These are phyloP conservation scores for Casuarius casuarius DNA, from an alignment of 2,113 vertebrate species.

Conservation along the genomic window DNA sequence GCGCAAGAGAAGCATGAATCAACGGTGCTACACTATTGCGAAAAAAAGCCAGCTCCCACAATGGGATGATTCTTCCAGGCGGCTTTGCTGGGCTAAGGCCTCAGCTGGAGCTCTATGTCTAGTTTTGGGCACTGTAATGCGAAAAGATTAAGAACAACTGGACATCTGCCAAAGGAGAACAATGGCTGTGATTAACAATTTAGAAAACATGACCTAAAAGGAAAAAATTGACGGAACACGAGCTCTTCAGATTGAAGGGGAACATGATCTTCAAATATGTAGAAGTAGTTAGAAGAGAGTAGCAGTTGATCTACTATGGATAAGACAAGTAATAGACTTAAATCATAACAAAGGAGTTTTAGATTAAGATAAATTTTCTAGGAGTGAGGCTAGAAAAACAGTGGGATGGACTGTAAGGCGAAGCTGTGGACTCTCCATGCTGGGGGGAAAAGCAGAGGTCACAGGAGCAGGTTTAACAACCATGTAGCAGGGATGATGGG, in stretches of 20 bases:
- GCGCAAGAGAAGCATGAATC: neutral
- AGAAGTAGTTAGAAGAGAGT: neutral
- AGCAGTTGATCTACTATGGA: neutral
- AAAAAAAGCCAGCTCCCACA: neutral
- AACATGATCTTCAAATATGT: neutral
- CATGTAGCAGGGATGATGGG: neutral
- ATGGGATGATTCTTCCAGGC: neutral
- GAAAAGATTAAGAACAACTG: neutral
- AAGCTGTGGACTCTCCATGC: neutral
- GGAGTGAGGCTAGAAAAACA: neutral
- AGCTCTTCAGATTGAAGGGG: neutral
- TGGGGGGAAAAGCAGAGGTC: neutral
- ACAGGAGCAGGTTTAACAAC: neutral
- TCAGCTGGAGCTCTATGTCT: neutral
- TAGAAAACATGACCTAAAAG: neutral
- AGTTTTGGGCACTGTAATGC: neutral
- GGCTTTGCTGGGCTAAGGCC: neutral
- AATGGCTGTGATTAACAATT: neutral
- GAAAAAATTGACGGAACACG: neutral
- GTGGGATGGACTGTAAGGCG: neutral
- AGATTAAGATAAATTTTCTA: neutral
- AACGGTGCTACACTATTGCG: rapidly evolving
- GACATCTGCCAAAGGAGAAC: neutral
- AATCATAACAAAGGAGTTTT: neutral
- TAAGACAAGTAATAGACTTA: neutral